phyloP scores from a whole-genome alignment of 2,113 vertebrate genomes.

The Oncorhynchus masou region DNA sequence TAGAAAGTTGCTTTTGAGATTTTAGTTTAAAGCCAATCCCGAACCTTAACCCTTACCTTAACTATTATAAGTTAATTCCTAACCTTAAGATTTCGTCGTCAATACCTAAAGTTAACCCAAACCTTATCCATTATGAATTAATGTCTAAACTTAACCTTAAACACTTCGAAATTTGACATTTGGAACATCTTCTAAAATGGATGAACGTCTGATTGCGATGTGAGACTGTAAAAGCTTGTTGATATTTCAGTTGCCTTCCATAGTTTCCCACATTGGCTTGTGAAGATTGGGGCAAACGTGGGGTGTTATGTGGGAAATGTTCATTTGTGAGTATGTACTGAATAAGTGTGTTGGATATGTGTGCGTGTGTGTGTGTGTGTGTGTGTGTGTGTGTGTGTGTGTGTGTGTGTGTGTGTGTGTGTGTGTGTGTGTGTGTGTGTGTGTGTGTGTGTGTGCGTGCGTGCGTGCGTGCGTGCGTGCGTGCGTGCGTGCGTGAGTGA shows the following conservation, averaged over 20 bases:
- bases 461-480: neutral
- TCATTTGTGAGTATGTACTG: neutral
- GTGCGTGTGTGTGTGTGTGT: neutral
- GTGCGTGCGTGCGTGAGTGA: neutral
- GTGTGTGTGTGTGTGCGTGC: neutral
- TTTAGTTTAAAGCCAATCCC: too few relatives aligned
- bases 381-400: neutral
- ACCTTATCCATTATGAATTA: too few relatives aligned
- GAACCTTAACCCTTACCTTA: too few relatives aligned
- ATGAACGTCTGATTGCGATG: too few relatives aligned
- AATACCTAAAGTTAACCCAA: too few relatives aligned
- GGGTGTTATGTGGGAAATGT: conserved; percentile 1
- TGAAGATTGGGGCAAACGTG: neutral
- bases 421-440: neutral
- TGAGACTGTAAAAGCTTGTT: too few relatives aligned
- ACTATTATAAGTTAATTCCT: too few relatives aligned
- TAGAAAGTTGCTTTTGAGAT: too few relatives aligned
- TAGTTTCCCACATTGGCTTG: neutral
- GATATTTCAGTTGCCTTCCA: neutral
- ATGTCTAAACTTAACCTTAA: too few relatives aligned
- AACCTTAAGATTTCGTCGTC: too few relatives aligned
- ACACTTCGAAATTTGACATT: too few relatives aligned
- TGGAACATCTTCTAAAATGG: too few relatives aligned
- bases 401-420: neutral
- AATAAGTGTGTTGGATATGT: neutral